Evolutionary conservation across 2,797 vertebrate species (phyloP).

Genomic region (Gallinago stenura): DNA sequence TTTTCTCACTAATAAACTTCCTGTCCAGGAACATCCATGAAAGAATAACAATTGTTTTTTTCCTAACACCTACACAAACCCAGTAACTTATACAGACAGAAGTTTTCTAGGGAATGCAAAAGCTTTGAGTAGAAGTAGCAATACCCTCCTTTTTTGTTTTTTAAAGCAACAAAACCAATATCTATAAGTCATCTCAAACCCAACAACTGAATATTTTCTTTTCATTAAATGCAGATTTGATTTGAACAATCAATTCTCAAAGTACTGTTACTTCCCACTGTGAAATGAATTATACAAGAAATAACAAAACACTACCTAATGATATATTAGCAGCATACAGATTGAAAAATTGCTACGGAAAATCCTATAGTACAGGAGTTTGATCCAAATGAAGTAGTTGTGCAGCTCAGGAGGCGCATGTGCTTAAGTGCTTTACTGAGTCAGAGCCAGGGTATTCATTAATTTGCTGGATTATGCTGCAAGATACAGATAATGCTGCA

Average conservation of each 20-base stretch:
- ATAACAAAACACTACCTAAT: background rate
- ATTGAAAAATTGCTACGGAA: background rate
- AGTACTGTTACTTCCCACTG: background rate
- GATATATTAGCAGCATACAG: background rate
- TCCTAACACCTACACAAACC: background rate
- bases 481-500: background rate
- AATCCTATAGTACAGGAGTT: background rate
- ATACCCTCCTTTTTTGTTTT: background rate
- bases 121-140: background rate
- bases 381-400: background rate
- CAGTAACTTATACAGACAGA: background rate
- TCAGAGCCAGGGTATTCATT: background rate
- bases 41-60: background rate
- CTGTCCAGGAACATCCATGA: background rate
- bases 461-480: background rate
- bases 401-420: background rate
- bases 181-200: background rate
- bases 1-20: conserved; percentile 8
- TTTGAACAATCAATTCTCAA: background rate
- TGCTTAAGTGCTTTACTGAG: conserved; percentile 31
- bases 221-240: background rate
- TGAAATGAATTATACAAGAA: background rate
- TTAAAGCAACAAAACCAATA: background rate
- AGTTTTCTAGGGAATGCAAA: background rate
- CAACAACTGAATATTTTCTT: background rate